Conservation (phyloP, 2,888 invertebrate genomes). For the Xiphydria camelus region DNA sequence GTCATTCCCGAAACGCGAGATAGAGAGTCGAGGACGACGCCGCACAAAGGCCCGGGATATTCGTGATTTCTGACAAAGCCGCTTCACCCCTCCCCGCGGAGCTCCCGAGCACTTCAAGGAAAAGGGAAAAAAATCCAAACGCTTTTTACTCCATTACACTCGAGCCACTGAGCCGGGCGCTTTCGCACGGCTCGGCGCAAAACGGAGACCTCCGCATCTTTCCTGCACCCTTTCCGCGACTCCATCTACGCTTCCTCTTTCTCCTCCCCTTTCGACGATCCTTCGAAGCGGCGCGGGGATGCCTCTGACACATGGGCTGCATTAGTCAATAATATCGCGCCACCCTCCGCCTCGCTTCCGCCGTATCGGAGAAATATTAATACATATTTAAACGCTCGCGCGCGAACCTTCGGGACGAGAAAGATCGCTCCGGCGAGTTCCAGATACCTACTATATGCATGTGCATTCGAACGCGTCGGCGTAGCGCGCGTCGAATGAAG, state of each 20-base stretch:
- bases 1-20: no score
- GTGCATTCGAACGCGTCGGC: no score
- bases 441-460: no score
- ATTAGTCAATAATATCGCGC: constrained; percentile 29
- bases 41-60: neutral
- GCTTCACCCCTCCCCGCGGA: neutral
- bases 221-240: neutral
- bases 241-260: neutral
- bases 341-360: constrained; percentile 16
- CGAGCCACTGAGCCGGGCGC: constrained; percentile 13
- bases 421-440: no score
- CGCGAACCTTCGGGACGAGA: no score
- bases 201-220: neutral
- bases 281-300: constrained; percentile 26
- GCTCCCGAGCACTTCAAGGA: neutral
- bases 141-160: constrained; percentile 16
- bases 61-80: neutral
- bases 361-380: constrained; percentile 19
- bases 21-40: neutral
- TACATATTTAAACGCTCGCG: constrained; percentile 19
- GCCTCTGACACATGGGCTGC: constrained; percentile 30
- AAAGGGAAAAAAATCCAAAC: constrained; percentile 17
- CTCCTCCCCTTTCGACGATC: constrained; percentile 6
- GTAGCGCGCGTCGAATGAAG: no score
- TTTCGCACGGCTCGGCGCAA: neutral